Conservation (phyloP, 2,797 vertebrate genomes). For the Odontamblyopus rebecca region DNA sequence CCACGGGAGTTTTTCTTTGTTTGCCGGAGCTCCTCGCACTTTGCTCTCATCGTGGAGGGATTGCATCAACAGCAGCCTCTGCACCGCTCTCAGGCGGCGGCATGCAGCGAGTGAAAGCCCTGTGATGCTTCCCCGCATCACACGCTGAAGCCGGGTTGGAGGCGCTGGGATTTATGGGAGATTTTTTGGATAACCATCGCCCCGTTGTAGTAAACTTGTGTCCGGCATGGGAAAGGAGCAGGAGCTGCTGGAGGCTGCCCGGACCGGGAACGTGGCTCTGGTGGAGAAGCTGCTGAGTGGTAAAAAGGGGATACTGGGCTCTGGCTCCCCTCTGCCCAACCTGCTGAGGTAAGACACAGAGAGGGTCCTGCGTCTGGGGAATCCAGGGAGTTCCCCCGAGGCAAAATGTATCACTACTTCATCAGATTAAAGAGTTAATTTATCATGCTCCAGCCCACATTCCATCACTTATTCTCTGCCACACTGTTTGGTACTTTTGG, state of each 20-base stretch:
- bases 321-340: slow-evolving; percentile 90
- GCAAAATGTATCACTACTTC: slow-evolving; percentile 29
- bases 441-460: slow-evolving; percentile 20
- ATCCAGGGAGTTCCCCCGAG: slow-evolving; percentile 33
- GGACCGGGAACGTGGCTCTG: slow-evolving; percentile 93
- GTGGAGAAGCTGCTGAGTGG: slow-evolving; percentile 97
- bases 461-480: not conserved
- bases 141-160: slow-evolving; percentile 30
- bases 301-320: slow-evolving; percentile 92
- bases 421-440: slow-evolving; percentile 26
- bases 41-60: slow-evolving; percentile 23
- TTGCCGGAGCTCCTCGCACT: slow-evolving; percentile 24
- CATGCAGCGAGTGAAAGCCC: slow-evolving; percentile 38
- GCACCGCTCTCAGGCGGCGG: slow-evolving; percentile 17
- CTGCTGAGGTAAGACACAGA: slow-evolving; percentile 89
- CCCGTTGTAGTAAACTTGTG: slow-evolving; percentile 67
- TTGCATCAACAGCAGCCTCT: slow-evolving; percentile 16
- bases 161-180: slow-evolving; percentile 49
- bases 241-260: slow-evolving; percentile 95
- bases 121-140: slow-evolving; percentile 40
- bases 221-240: slow-evolving; percentile 95
- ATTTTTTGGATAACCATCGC: slow-evolving; percentile 60
- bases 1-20: slow-evolving; percentile 26
- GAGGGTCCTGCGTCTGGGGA: slow-evolving; percentile 25
- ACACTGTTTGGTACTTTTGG: not conserved